A percentile compares a stretch with the other conserved stretches of the same genome.
Conservation (phyloP, 2,888 invertebrate species). For the Polietes domitor region DNA sequence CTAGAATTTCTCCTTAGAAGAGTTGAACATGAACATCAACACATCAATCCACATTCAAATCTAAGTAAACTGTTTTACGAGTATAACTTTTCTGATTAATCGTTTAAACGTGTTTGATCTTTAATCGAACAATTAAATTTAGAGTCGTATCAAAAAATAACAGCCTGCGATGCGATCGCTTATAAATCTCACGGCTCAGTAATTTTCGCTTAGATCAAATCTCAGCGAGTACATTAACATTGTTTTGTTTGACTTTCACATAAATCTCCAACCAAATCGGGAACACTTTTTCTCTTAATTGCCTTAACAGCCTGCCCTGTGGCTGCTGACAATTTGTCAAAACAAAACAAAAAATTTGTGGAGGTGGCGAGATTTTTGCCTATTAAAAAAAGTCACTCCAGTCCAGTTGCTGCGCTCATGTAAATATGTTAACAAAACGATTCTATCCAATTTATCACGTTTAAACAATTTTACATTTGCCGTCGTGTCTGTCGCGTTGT, state of each 20-base stretch:
- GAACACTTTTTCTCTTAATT: neutral
- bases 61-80: too few species aligned
- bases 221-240: conserved; percentile 4
- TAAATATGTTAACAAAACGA: conserved; percentile 45
- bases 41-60: too few species aligned
- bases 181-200: neutral
- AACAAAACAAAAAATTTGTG: too few species aligned
- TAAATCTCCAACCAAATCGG: neutral
- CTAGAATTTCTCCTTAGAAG: neutral
- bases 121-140: neutral
- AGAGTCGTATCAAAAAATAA: neutral
- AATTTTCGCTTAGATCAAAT: neutral
- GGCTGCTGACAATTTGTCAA: neutral
- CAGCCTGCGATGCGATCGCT: too few species aligned
- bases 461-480: conserved; percentile 51
- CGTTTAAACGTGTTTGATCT: neutral
- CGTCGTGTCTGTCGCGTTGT: too few species aligned
- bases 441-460: conserved; percentile 54
- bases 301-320: too few species aligned
- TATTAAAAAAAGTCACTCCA: neutral
- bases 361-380: neutral
- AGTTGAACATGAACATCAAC: too few species aligned
- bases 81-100: neutral
- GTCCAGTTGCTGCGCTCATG: neutral
- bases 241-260: neutral